Base-by-base conservation (phyloP, 1,140 invertebrate species). In the Pachypeltis micranthus region DNA sequence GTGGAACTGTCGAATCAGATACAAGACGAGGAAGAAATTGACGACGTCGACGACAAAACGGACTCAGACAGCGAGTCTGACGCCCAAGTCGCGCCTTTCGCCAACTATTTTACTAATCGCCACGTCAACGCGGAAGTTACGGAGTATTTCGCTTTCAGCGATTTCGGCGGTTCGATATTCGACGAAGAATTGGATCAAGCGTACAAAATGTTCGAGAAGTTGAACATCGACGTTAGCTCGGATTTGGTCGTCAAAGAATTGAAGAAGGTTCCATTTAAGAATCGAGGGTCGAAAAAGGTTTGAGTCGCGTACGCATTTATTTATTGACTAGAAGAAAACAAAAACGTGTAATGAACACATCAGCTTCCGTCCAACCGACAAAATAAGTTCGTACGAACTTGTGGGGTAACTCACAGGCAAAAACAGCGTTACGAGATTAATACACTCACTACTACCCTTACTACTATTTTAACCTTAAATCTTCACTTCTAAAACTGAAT, bases 71-170 rank as follows among this genome's bases (percentile, higher is more conserved):
- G 47, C 12, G 21, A 51, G 23, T 21, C 47, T 10, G 10, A 10
- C 21, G 12, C 47, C 47, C 4, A 10, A 51, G 10, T 21, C 7
- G 47, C 4, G 21, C 7, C 47, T 51, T 51, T 4, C 47, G 47
- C 7, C 23, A 21, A 51, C 47, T 10, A 51, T 51, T 7, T 51
- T 51, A 4, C 7, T 16, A 51, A 51, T 4, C 21, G 4, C 21
- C 10, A 7, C 23, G 19, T 51, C 7, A 51, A 51, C 4, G 12
- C 12, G 12, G 10, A 4, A 4, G 47, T 51, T 10, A 4, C 47
- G 12, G 47, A 51, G 47, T 51, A 14, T 51, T 51, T 14, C 47
- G 47, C 47, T 51, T 51, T 51, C 47, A 51, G 47, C 23, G 47
- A 51, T 51, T 21, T 51, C 7, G 21, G 4, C 19, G 21, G 21